These are phyloP conservation scores for Melanophora roralis DNA, from an alignment of 2,888 invertebrate genomes.

Conservation along the genomic window DNA sequence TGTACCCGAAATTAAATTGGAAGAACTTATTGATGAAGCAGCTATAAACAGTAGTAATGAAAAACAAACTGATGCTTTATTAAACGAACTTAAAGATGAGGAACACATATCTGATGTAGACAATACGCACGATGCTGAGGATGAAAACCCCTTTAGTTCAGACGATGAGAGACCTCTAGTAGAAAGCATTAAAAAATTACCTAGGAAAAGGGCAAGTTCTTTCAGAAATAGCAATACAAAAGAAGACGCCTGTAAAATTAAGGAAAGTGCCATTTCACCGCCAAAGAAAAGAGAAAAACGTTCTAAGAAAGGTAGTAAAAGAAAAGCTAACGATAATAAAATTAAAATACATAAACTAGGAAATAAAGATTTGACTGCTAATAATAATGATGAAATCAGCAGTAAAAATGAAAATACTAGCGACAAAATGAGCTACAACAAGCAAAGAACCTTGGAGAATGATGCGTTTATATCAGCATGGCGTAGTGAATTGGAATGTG, in stretches of 20 bases:
- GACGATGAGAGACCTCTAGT: constrained; percentile 64
- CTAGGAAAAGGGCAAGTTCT: constrained; percentile 28
- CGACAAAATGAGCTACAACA: constrained; percentile 41
- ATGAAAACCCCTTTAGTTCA: constrained; percentile 45
- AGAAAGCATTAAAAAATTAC: constrained; percentile 33
- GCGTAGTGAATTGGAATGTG: constrained; percentile 62
- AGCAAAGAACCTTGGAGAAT: constrained; percentile 56
- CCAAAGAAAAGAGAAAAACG: not conserved
- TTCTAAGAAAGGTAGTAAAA: not conserved
- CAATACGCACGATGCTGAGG: not conserved
- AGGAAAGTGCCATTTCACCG: not conserved
- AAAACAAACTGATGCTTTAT: constrained; percentile 3
- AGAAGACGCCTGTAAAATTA: constrained; percentile 31
- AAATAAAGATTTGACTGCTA: not conserved
- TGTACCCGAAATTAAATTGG: constrained; percentile 37
- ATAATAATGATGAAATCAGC: constrained; percentile 5
- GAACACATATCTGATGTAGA: constrained; percentile 37
- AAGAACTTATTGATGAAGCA: constrained; percentile 9
- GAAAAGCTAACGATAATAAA: not conserved
- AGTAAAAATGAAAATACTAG: constrained; percentile 31
- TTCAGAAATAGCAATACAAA: constrained; percentile 50
- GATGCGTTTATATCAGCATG: constrained; percentile 54
- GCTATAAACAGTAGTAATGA: not conserved
- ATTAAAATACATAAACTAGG: not conserved
- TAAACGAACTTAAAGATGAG: constrained; percentile 42